A percentile compares a stretch with the other conserved stretches of the same genome.
phyloP scores from a whole-genome alignment of 2,113 vertebrate species.

The Athene noctua region DNA sequence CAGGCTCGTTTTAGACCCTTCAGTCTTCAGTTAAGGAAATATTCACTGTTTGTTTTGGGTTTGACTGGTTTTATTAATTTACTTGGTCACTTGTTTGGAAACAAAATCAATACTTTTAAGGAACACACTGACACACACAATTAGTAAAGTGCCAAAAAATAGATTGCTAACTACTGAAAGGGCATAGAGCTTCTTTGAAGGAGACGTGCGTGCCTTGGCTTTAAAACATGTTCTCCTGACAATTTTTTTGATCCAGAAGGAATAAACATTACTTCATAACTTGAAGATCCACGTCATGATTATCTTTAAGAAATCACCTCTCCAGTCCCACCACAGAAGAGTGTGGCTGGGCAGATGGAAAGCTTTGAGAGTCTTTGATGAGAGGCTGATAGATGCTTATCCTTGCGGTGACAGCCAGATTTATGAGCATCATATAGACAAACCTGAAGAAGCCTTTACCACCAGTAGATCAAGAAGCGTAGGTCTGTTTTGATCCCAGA shows the following conservation, averaged over 20 bases:
- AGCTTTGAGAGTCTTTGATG: not conserved
- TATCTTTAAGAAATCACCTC: not conserved
- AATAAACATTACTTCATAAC: not conserved
- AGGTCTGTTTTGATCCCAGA: not conserved
- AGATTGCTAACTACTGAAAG: not conserved
- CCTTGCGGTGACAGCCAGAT: not conserved
- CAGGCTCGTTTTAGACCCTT: not conserved
- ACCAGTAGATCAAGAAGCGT: not conserved
- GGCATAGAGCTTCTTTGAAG: not conserved
- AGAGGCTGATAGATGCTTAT: not conserved
- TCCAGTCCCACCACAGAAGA: not conserved
- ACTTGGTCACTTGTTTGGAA: not conserved
- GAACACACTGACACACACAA: not conserved
- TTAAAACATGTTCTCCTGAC: not conserved
- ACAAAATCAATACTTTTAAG: not conserved
- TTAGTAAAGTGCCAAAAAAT: not conserved
- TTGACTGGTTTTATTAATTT: not conserved
- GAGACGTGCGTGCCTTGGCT: not conserved
- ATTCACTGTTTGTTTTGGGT: not conserved
- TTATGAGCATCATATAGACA: fast-evolving
- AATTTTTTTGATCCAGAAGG: not conserved
- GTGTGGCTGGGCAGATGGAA: not conserved
- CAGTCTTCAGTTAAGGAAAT: not conserved
- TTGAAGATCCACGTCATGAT: not conserved
- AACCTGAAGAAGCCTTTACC: not conserved